A percentile compares a stretch with the other conserved stretches of the same genome.
Conservation (phyloP, 2,113 vertebrate genomes). For the Acinonyx jubatus region DNA sequence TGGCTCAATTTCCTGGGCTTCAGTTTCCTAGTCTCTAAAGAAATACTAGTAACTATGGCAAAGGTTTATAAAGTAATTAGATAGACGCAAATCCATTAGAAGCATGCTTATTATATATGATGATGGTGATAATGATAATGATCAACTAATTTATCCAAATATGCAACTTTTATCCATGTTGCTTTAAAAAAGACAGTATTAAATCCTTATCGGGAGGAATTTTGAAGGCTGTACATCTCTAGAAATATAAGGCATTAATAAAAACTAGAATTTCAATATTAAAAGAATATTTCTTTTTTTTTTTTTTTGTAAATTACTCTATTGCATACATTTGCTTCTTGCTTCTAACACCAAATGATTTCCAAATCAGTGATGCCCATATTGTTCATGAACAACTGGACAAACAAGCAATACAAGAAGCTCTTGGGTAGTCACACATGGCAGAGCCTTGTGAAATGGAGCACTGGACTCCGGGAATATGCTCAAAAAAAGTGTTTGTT, state of each 20-base stretch:
- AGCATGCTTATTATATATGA: background rate
- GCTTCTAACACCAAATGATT: slow-evolving; percentile 56
- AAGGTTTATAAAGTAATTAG: background rate
- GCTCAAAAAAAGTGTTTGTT: background rate
- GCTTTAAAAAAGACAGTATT: background rate
- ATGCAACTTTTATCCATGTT: background rate
- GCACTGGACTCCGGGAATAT: background rate
- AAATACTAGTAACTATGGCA: too few species aligned
- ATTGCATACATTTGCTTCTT: slow-evolving; percentile 40
- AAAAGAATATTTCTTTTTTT: slow-evolving; percentile 69
- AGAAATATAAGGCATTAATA: slow-evolving; percentile 19
- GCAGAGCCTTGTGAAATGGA: background rate
- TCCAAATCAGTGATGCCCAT: background rate
- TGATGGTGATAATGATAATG: background rate
- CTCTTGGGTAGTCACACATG: background rate
- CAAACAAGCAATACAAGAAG: background rate
- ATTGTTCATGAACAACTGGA: slow-evolving; percentile 60
- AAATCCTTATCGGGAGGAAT: background rate
- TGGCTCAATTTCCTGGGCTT: background rate
- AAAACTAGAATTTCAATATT: slow-evolving; percentile 67
- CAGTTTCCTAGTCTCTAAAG: background rate
- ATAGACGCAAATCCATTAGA: background rate
- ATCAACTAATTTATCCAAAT: background rate
- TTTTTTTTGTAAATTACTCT: slow-evolving; percentile 60
- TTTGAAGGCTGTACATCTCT: slow-evolving; percentile 55